Evolutionary conservation across 2,888 invertebrate genomes (phyloP).

Genomic region (Troglohyphantes excavatus): DNA sequence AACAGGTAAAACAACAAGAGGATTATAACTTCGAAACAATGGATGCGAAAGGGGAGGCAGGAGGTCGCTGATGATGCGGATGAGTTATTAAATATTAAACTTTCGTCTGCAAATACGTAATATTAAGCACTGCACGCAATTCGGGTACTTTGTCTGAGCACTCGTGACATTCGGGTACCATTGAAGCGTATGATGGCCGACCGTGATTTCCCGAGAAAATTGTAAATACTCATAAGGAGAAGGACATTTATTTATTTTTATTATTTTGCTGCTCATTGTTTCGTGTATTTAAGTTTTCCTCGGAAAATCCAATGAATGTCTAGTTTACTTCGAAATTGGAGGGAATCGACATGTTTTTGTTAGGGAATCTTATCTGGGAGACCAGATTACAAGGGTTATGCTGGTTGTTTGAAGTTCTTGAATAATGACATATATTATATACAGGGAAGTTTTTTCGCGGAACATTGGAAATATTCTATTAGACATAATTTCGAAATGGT

Average conservation of each 20-base stretch:
- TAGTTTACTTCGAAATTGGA: too few species aligned
- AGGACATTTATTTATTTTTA: too few species aligned
- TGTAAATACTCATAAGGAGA: background rate
- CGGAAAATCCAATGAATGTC: too few species aligned
- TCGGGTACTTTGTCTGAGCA: background rate
- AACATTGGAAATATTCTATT: too few species aligned
- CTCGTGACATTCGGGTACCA: conserved; percentile 1
- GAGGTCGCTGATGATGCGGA: background rate
- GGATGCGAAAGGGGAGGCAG: background rate
- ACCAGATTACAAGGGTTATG: too few species aligned
- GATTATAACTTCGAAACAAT: conserved; percentile 34
- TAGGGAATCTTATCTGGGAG: too few species aligned
- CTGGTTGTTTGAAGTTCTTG: too few species aligned
- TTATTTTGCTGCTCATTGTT: conserved; percentile 32
- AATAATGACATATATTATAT: too few species aligned
- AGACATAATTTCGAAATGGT: too few species aligned
- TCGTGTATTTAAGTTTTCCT: too few species aligned
- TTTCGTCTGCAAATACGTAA: conserved; percentile 53
- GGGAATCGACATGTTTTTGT: too few species aligned
- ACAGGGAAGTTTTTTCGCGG: too few species aligned
- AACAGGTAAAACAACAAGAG: conserved; percentile 20
- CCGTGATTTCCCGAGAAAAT: background rate
- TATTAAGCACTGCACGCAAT: conserved; percentile 19
- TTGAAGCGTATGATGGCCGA: conserved; percentile 20
- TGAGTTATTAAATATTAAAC: conserved; percentile 62